Evolutionary conservation across 2,797 vertebrate genomes (phyloP).

Genomic region (Balearica regulorum): DNA sequence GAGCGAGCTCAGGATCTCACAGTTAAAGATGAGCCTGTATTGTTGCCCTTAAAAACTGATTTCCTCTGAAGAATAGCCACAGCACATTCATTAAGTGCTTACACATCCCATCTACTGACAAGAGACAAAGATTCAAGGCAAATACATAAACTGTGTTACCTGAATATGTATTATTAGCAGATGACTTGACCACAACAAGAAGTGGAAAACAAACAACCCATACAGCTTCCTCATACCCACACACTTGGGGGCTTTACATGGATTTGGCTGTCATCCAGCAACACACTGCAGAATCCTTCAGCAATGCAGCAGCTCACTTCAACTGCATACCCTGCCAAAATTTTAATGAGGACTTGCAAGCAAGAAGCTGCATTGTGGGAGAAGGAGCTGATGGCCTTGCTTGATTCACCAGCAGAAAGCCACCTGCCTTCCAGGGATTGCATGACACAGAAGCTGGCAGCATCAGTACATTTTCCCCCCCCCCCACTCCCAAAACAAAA

Average conservation of each 20-base stretch:
- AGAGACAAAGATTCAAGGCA: neutral
- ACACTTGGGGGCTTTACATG: neutral
- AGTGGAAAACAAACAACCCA: neutral
- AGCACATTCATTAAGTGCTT: neutral
- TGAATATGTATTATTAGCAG: neutral
- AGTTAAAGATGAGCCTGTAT: neutral
- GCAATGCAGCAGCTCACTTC: neutral
- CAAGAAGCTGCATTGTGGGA: neutral
- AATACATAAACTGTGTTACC: neutral
- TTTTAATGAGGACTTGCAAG: neutral
- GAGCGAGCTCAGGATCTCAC: neutral
- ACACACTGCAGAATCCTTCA: neutral
- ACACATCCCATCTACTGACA: neutral
- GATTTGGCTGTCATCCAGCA: neutral
- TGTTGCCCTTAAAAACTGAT: neutral
- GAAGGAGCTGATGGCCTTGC: neutral
- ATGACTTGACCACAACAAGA: neutral
- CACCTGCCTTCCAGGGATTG: neutral
- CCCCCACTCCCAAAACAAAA: neutral
- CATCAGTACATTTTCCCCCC: neutral
- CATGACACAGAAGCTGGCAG: neutral
- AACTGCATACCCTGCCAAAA: neutral
- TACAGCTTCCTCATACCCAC: neutral
- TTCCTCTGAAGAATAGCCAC: neutral
- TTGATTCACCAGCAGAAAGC: neutral